Base-by-base conservation (phyloP, 2,888 invertebrate genomes). In the Microctonus hyperodae region DNA sequence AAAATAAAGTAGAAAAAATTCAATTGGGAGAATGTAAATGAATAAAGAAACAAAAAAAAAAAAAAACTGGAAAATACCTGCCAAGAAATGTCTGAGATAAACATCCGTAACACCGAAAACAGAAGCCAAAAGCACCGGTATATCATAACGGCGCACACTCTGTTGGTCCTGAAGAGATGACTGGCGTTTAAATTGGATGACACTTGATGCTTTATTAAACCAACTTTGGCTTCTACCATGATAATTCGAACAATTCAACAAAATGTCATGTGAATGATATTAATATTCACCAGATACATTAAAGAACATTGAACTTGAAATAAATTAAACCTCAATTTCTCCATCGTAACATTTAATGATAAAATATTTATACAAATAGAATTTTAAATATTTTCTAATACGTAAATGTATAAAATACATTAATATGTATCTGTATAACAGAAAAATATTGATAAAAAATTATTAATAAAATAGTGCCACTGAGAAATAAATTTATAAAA, bases 31-130 rank as follows among this genome's bases (percentile, higher is more conserved):
- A 56, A 56, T 35, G 33, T 35, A 16, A 56, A 20, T n/a, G 7
- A 33, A 20, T 16, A 56, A 1, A 50, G 64, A 2, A 55, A 37
- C 44, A 35, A 56, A 44, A 28, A 28, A 7, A 28, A 3, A 28
- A 28, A 5, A 28, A 28, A n/a, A 7, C 3, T 40, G 23, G 31
- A 44, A 28, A 44, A 56, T 16, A 55, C 35, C 55, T 57, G 44
- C 11, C 56, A 61, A 13, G 16, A 22, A 25, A 33, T 35, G 56
- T 56, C 33, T 33, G 56, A n/a, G 25, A 53, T 53, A 53, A 75
- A 78, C 75, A 76, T 75, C 73, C 78, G 74, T 76, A 74, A 77
- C 74, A 72, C 74, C 74, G 72, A 80, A 79, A 78, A 80, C 80
- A 80, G 80, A 77, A 80, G 80, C 79, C 70, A 70, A 28, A 28